phyloP scores from a whole-genome alignment of 2,113 vertebrate genomes.

The Silurus asotus region DNA sequence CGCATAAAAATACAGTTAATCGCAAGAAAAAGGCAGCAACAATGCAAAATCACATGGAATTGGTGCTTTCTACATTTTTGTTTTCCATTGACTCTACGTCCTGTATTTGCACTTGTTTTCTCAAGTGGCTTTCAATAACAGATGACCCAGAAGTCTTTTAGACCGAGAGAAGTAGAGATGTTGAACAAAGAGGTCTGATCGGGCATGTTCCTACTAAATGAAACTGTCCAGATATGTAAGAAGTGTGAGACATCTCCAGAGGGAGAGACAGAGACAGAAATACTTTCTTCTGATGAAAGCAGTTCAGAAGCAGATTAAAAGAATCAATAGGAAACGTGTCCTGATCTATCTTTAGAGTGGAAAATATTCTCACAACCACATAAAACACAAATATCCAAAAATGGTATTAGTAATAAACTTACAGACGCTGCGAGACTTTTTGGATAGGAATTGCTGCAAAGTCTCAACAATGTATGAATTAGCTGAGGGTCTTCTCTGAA shows the following conservation, averaged over 20 bases:
- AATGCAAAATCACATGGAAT: slow-evolving; percentile 15
- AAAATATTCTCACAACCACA: slow-evolving; percentile 21
- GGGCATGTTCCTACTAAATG: slow-evolving; percentile 1
- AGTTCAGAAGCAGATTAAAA: slow-evolving; percentile 9
- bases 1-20: neutral
- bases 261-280: slow-evolving; percentile 3
- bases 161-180: slow-evolving; percentile 18
- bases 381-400: slow-evolving; percentile 10
- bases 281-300: slow-evolving; percentile 31
- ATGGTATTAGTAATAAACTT: slow-evolving; percentile 8
- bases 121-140: neutral
- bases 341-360: neutral
- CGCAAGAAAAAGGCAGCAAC: slow-evolving; percentile 5
- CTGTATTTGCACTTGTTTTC: slow-evolving; percentile 25
- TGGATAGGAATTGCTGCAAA: neutral
- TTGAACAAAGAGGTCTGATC: slow-evolving; percentile 23
- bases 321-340: neutral
- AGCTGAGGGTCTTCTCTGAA: neutral
- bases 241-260: slow-evolving; percentile 16
- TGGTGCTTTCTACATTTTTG: neutral
- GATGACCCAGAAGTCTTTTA: slow-evolving; percentile 6
- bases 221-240: slow-evolving; percentile 16
- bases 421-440: neutral
- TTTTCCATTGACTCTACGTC: slow-evolving; percentile 16
- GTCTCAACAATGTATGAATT: neutral